Evolutionary conservation across 2,797 vertebrate genomes (phyloP), one percentile per base, ranked within the genome.

Genomic region (Tangara arthus): DNA sequence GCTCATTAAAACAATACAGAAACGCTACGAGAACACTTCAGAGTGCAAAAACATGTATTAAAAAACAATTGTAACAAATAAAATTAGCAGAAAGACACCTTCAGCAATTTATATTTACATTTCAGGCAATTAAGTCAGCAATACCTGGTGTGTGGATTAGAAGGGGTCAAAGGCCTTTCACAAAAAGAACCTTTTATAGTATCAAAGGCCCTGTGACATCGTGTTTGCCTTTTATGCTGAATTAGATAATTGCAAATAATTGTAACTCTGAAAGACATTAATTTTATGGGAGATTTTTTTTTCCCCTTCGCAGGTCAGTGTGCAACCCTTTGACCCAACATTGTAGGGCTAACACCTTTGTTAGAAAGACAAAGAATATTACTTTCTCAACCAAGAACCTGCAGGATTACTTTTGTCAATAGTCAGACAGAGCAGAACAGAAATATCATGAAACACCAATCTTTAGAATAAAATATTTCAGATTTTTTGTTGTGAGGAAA

Each of bases 61-160:
- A 95, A 76, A 69, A 24, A 42, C 44, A 85, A 82, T 55, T 66
- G 60, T 50, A 87, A 93, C 96, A 95, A 90, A 94, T 91, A 94
- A 94, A 95, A 94, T 81, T 59, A 93, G n/a, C 91, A 77, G 41
- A 76, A 83, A 90, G 47, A 65, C 87, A 84, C 84, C 57, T 69
- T 94, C 59, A 53, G 92, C 90, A 96, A 95, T 95, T 95, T 95
- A 88, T 97, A 96, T 97, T 97, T 97, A 94, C 92, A 93, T 95
- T 95, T 88, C 59, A 95, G 75, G 71, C 90, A 95, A 97, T 97
- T 97, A 97, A 97, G 94, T 88, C 79, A 93, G 92, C 72, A 95
- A 83, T 94, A 96, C 93, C 82, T 97, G 97, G 76, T 3, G 24
- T 93, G 89, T 78, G 89, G 93, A 96, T 96, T 91, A 96, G 93